Base-by-base conservation (phyloP, 2,888 invertebrate species). In the Lasioglossum oenotherae region DNA sequence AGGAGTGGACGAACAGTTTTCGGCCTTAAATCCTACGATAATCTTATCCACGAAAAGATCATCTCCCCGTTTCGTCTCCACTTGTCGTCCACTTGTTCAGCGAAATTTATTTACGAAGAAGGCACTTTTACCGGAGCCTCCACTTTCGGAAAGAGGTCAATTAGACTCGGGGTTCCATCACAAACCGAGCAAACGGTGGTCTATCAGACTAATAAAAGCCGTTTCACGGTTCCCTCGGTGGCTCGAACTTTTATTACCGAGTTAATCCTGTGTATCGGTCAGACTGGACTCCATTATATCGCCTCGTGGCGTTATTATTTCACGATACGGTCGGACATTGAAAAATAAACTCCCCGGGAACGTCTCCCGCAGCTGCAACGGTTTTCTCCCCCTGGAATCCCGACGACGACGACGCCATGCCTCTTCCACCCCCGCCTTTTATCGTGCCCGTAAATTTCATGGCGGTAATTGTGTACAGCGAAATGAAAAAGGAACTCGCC, bases 381-480 rank as follows among this genome's bases (percentile, higher is more conserved):
- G 67, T 64, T 60, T 69, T 49, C 57, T 72, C 60, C 27, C 53
- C 38, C 64, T 35, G 10, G 79, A 74, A 41, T 71, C 46, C 27
- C 77, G 35, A 49, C 49, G 49, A 49, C 49, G 49, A 49, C 64
- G 31, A 64, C 64, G 64, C 57, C n/a, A 38, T 69, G 60, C 72
- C 41, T 78, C 41, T 35, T 44, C n/a, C 35, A 16, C 14, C 31
- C 41, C 64, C 44, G 72, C 31, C 67, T 38, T 85, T 85, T 82
- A 81, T 82, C 60, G 76, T 19, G 44, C 53, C 67, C 79, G 73
- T 85, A 85, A 85, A 85, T 85, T 79, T 76, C 83, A 46, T 60
- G 73, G n/a, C 53, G 72, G 75, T 79, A 85, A 85, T 79, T 82
- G 84, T 78, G 82, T 75, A 71, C 72, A n/a, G 78, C 64, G 64